These are phyloP conservation scores for Caerostris darwini DNA, from an alignment of 1,140 invertebrate species.

Conservation along the genomic window DNA sequence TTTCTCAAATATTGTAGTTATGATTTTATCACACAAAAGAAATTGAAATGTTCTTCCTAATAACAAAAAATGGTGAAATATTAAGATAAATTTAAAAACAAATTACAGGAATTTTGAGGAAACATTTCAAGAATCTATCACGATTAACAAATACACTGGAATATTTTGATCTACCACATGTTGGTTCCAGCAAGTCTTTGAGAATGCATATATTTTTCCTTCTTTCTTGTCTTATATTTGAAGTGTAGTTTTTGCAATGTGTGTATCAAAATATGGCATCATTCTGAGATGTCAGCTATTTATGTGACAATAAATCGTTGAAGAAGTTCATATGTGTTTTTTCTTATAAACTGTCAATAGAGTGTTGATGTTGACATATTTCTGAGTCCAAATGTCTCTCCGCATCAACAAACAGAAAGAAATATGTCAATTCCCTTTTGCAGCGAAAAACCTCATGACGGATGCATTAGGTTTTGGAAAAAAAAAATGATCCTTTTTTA, in stretches of 20 bases:
- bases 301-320: conserved; percentile 1
- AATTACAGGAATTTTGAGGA: too few species aligned
- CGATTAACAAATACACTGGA: too few species aligned
- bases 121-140: too few species aligned
- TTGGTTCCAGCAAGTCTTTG: conserved; percentile 1
- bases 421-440: background rate
- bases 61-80: too few species aligned
- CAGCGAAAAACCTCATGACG: too few species aligned
- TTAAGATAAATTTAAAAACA: too few species aligned
- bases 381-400: background rate
- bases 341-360: background rate
- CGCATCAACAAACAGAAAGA: background rate
- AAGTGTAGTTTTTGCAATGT: background rate
- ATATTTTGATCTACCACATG: background rate
- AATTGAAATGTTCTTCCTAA: too few species aligned
- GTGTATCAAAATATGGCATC: background rate
- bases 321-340: background rate
- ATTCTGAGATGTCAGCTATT: background rate
- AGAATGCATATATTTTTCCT: background rate
- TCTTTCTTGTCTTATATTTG: background rate
- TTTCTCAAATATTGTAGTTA: too few species aligned
- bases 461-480: too few species aligned
- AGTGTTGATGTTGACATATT: background rate
- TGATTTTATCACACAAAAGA: too few species aligned
- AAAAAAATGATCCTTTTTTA: too few species aligned